phyloP scores from a whole-genome alignment of 2,797 vertebrate genomes.

The Chaetodon trifasciatus region DNA sequence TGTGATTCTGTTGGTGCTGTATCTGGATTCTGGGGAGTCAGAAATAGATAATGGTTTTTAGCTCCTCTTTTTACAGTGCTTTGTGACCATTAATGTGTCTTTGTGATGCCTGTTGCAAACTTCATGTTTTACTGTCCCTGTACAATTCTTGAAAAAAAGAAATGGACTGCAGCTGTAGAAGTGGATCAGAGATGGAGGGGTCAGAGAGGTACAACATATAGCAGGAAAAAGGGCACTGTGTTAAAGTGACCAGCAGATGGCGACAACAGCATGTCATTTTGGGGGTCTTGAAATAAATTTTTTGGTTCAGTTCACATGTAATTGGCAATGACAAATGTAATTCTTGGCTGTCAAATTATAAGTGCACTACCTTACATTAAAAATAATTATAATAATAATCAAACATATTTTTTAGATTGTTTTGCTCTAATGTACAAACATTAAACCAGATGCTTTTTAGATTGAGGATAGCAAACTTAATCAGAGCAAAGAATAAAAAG shows the following conservation, averaged over 20 bases:
- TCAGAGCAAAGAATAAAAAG: neutral
- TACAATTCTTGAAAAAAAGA: neutral
- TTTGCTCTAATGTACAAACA: neutral
- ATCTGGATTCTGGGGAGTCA: neutral
- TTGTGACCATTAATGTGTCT: neutral
- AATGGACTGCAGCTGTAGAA: neutral
- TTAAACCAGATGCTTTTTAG: neutral
- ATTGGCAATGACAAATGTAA: neutral
- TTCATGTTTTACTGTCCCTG: neutral
- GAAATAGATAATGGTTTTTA: neutral
- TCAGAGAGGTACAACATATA: neutral
- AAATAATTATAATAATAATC: neutral
- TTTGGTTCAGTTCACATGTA: neutral
- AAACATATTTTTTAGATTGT: too few species aligned
- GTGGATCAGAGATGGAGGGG: neutral
- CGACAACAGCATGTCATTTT: conserved; percentile 16
- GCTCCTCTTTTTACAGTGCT: neutral
- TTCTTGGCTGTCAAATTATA: neutral
- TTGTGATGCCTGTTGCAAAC: neutral
- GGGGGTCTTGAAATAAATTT: neutral
- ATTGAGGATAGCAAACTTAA: neutral
- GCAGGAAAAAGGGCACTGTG: neutral
- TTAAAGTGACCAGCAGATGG: conserved; percentile 65
- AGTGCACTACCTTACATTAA: neutral
- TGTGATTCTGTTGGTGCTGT: neutral